phyloP scores from a whole-genome alignment of 2,113 vertebrate species.

The Macrotis lagotis region DNA sequence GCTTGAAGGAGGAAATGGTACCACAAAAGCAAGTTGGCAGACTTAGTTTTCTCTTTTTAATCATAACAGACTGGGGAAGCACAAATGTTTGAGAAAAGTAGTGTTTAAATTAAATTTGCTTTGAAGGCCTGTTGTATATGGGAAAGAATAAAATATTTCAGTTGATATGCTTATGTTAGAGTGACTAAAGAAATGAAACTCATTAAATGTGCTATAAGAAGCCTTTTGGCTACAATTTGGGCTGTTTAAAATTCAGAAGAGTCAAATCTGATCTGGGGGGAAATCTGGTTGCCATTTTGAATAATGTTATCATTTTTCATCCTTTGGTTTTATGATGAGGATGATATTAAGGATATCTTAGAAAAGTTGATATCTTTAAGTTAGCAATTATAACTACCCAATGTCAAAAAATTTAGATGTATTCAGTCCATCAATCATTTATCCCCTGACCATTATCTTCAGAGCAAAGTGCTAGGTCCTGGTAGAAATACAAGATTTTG shows the following conservation, averaged over 20 bases:
- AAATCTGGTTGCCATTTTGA: not conserved
- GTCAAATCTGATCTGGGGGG: constrained; percentile 1
- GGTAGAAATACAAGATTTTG: not conserved
- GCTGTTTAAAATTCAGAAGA: constrained; percentile 35
- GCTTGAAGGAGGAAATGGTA: constrained; percentile 40
- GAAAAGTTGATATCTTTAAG: not conserved
- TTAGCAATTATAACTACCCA: not conserved
- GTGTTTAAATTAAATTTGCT: constrained; percentile 34
- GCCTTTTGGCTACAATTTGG: constrained; percentile 2
- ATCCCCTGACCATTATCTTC: not conserved
- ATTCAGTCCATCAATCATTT: not conserved
- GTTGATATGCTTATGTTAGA: constrained; percentile 12
- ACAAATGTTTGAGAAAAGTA: constrained; percentile 54
- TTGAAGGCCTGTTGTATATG: constrained; percentile 19
- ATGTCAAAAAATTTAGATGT: not conserved
- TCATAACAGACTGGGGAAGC: constrained; percentile 22
- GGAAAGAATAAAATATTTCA: not conserved
- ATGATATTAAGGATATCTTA: not conserved
- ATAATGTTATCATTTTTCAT: constrained; percentile 28
- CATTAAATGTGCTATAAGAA: constrained; percentile 5
- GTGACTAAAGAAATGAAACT: constrained; percentile 34
- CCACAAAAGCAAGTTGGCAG: constrained; percentile 41
- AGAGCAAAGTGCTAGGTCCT: not conserved
- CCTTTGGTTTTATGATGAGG: not conserved
- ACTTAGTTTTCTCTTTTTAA: constrained; percentile 31